Evolutionary conservation across 2,113 vertebrate species (phyloP).

Genomic region (Alligator sinensis): DNA sequence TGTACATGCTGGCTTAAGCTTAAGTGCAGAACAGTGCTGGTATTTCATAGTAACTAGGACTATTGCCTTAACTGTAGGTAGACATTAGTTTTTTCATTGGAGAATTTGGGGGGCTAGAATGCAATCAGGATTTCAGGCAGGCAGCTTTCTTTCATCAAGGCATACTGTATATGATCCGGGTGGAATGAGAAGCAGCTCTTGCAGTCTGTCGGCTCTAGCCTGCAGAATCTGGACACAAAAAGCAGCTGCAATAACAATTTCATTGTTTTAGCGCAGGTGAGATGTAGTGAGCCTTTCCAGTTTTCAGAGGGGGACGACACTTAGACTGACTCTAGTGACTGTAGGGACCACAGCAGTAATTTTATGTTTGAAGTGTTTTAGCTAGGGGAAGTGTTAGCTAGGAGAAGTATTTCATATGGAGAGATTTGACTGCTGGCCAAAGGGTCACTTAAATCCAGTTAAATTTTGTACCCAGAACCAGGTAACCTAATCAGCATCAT

Average conservation of each 20-base stretch:
- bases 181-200: too few relatives aligned
- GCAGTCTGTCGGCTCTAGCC: neutral
- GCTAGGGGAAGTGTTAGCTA: neutral
- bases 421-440: conserved; percentile 4
- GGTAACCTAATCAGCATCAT: neutral
- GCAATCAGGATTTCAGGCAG: neutral
- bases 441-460: neutral
- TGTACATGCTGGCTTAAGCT: neutral
- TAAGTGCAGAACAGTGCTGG: neutral
- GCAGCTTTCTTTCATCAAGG: neutral
- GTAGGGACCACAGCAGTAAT: neutral
- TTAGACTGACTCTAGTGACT: neutral
- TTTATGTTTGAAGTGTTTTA: neutral
- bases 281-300: conserved; percentile 3
- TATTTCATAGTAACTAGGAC: neutral
- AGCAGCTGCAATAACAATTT: conserved; percentile 41
- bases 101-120: neutral
- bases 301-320: conserved; percentile 11
- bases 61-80: neutral
- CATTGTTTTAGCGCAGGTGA: conserved; percentile 32
- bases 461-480: neutral
- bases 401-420: neutral
- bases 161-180: too few relatives aligned
- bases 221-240: neutral
- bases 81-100: neutral